phyloP scores from a whole-genome alignment of 2,113 vertebrate species.

The Pleuronectes platessa region DNA sequence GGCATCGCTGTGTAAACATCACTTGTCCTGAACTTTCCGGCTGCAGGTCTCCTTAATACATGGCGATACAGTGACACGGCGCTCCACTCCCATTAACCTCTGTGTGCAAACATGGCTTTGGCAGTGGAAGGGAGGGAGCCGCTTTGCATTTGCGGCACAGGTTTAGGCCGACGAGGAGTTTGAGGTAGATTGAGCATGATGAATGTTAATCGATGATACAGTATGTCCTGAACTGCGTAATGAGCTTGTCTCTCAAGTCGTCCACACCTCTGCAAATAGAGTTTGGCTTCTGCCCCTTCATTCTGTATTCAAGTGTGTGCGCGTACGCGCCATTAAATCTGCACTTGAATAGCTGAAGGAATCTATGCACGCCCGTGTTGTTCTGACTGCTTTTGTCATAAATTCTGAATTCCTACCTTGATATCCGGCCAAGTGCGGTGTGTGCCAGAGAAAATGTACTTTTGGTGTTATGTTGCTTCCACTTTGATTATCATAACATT shows the following conservation, averaged over 20 bases:
- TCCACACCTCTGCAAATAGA: constrained; percentile 60
- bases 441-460: constrained; percentile 32
- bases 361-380: constrained; percentile 40
- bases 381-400: constrained; percentile 57
- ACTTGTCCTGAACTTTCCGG: constrained; percentile 64
- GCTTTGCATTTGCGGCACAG: constrained; percentile 67
- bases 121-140: constrained; percentile 19
- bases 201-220: constrained; percentile 80
- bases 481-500: constrained; percentile 41
- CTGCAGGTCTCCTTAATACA: constrained; percentile 67
- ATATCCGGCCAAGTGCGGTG: constrained; percentile 15
- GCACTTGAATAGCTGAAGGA: constrained; percentile 55
- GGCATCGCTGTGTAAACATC: constrained; percentile 64
- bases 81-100: constrained; percentile 75
- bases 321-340: constrained; percentile 57
- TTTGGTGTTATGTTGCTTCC: constrained; percentile 23
- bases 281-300: constrained; percentile 59
- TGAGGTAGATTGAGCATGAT: constrained; percentile 79
- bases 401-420: constrained; percentile 59
- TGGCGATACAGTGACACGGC: constrained; percentile 54
- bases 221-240: constrained; percentile 73
- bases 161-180: constrained; percentile 42
- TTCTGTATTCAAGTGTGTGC: constrained; percentile 67
- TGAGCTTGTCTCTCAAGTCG: constrained; percentile 65
- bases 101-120: constrained; percentile 62